These are phyloP conservation scores for Galbula dea DNA, from an alignment of 2,113 vertebrate species.

Conservation along the genomic window DNA sequence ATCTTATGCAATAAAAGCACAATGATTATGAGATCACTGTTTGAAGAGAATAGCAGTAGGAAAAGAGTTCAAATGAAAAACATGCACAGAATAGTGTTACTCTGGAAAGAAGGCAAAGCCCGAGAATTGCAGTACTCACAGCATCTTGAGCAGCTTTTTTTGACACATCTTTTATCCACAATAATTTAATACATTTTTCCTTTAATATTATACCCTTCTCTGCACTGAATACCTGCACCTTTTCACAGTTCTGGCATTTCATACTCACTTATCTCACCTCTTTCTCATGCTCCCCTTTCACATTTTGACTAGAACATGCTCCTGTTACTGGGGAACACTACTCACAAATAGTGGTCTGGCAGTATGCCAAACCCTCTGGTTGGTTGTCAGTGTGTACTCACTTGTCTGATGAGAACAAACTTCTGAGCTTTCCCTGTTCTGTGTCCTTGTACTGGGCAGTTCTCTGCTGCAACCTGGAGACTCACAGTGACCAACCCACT, in stretches of 20 bases:
- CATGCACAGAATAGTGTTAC: neutral
- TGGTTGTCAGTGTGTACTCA: neutral
- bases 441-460: neutral
- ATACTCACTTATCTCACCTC: neutral
- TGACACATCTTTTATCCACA: neutral
- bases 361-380: neutral
- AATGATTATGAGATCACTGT: neutral
- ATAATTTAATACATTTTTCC: neutral
- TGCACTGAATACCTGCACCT: neutral
- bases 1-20: conserved; percentile 26
- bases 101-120: neutral
- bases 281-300: neutral
- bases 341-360: neutral
- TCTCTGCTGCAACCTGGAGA: neutral
- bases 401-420: neutral
- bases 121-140: neutral
- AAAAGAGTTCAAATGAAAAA: neutral
- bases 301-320: neutral
- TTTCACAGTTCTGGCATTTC: neutral
- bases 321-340: neutral
- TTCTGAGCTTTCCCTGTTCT: neutral
- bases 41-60: neutral
- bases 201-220: neutral
- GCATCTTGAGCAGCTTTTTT: neutral
- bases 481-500: accelerated